Evolutionary conservation across 1,140 invertebrate species (phyloP).

Genomic region (Neotoxoptera formosana): DNA sequence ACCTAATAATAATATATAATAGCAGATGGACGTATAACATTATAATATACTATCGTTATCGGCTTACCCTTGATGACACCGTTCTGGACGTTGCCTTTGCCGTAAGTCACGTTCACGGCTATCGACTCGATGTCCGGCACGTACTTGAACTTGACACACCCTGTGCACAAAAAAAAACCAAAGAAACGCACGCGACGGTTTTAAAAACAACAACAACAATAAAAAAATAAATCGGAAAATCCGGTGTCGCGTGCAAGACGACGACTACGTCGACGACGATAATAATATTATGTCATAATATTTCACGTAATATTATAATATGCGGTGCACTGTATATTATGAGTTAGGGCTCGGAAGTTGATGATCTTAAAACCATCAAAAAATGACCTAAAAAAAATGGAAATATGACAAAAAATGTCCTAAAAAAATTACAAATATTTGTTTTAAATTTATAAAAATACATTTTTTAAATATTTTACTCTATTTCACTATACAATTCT

Average conservation of each 20-base stretch:
- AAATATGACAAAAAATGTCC: too few species aligned
- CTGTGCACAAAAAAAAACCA: not conserved
- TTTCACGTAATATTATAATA: too few species aligned
- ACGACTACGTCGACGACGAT: not conserved
- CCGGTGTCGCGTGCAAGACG: not conserved
- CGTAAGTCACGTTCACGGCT: constrained; percentile 54
- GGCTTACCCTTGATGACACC: constrained; percentile 52
- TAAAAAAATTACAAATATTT: too few species aligned
- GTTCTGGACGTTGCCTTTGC: constrained; percentile 48
- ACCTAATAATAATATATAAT: not conserved
- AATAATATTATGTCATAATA: not conserved
- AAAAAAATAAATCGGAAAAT: not conserved
- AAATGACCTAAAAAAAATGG: too few species aligned
- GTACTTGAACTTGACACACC: constrained; percentile 54
- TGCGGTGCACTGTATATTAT: too few species aligned
- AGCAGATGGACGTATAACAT: too few species aligned
- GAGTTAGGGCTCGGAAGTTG: too few species aligned
- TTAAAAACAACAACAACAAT: not conserved
- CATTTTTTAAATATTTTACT: too few species aligned
- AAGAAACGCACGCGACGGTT: not conserved
- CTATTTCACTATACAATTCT: too few species aligned
- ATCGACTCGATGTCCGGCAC: constrained; percentile 51
- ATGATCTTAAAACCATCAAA: too few species aligned
- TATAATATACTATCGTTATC: too few species aligned
- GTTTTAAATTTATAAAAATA: too few species aligned